Base-by-base conservation (phyloP, 2,797 vertebrate genomes). In the Alauda arvensis region DNA sequence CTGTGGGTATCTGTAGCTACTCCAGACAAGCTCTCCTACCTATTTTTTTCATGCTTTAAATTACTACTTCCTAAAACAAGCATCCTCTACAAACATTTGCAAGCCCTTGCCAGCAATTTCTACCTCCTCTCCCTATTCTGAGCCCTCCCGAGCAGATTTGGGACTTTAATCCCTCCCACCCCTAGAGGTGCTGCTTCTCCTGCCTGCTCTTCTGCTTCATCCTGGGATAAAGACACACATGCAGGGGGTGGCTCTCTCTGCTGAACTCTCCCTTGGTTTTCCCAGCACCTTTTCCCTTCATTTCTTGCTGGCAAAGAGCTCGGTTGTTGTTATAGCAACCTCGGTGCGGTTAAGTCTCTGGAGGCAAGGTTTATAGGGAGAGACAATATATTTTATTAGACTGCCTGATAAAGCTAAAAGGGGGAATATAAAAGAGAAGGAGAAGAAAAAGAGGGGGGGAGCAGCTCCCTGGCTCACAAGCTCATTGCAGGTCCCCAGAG, bases 321-420 rank as follows among this genome's bases (percentile, higher is more conserved):
- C 83, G 0, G 71, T 67, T 89, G 88, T 95, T 94, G 92, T 93
- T 92, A 93, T 92, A 93, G 93, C 94, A 94, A 94, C 93, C 91
- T 94, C 90, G 16, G 74, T 55, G 65, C 0, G 0, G 90, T 67
- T 72, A 79, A 79, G 88, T 91, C 92, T 93, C 94, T 63, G 75
- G 87, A 90, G 94, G 75, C 71, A 93, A 92, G 93, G 87, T 89
- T 94, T 95, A 90, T 53, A 77, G 91, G 93, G 92, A 93, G 89
- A 94, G 87, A 87, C 83, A 90, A 87, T 91, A 78, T 90, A 91
- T 89, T 94, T 93, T 92, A 92, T 94, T 93, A 94, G 83, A 76
- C 60, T 0, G 12, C 48, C 69, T 88, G 90, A 94, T 91, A 85
- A 49, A 78, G 79, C 77, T 76, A 63, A 87, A 85, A 69, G 80